Evolutionary conservation across 2,113 vertebrate species (phyloP).

Genomic region (Leuciscus idus): DNA sequence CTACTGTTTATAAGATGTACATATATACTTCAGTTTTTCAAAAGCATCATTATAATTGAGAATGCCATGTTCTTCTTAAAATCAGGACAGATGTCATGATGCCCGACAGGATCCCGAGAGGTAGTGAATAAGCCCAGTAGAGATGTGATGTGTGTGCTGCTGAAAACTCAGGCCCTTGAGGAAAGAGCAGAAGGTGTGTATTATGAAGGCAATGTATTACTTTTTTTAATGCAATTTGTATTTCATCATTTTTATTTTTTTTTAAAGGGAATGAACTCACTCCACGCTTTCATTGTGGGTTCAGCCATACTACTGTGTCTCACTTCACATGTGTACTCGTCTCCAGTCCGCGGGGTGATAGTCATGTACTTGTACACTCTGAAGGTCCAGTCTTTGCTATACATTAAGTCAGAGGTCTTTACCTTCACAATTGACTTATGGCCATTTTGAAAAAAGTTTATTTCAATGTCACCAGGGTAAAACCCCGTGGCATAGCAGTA

Average conservation of each 20-base stretch:
- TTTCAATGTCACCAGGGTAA: slow-evolving; percentile 52
- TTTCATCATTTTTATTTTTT: too few species aligned
- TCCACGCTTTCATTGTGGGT: slow-evolving; percentile 37
- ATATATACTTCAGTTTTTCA: not conserved
- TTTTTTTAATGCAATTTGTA: not conserved
- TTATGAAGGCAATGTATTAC: not conserved
- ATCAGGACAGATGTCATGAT: not conserved
- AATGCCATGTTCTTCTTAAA: not conserved
- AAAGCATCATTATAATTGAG: not conserved
- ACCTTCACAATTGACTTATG: not conserved
- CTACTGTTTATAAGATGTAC: not conserved
- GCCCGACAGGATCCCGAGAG: not conserved
- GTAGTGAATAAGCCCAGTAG: slow-evolving; percentile 10
- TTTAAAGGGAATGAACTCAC: too few species aligned
- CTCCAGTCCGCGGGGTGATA: slow-evolving; percentile 25
- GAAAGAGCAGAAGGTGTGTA: not conserved
- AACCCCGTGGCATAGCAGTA: slow-evolving; percentile 50
- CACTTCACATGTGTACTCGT: slow-evolving; percentile 37
- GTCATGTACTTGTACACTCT: slow-evolving; percentile 42
- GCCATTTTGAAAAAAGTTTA: slow-evolving; percentile 40
- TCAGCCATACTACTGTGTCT: slow-evolving; percentile 41
- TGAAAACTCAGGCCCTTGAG: slow-evolving; percentile 38
- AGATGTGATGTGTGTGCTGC: not conserved
- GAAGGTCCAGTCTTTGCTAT: slow-evolving; percentile 45
- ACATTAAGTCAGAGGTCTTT: slow-evolving; percentile 46